A percentile compares a stretch with the other conserved stretches of the same genome.
Evolutionary conservation across 2,797 vertebrate genomes (phyloP).

Genomic region (Percopsis omiscomaycus): DNA sequence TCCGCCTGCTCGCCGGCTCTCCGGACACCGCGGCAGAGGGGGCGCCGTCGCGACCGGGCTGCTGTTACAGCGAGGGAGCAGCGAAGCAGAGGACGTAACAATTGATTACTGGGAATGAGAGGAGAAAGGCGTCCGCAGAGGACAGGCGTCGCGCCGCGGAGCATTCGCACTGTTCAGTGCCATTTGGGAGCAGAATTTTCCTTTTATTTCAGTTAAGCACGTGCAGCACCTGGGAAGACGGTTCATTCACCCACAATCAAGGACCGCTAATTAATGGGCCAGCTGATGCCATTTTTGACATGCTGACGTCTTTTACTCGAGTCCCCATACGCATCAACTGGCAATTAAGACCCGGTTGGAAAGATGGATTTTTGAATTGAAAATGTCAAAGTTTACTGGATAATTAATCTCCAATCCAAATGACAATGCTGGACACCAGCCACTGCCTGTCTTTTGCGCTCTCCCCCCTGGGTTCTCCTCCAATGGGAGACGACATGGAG

Average conservation of each 20-base stretch:
- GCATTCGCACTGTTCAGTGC: constrained; percentile 4
- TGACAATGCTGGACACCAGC: constrained; percentile 81
- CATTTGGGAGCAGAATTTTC: constrained; percentile 23
- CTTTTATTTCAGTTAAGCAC: constrained; percentile 11
- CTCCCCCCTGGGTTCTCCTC: constrained; percentile 71
- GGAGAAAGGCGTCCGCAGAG: constrained; percentile 24
- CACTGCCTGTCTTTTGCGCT: constrained; percentile 74
- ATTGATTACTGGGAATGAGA: constrained; percentile 6
- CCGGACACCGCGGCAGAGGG: background rate
- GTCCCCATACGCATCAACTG: background rate
- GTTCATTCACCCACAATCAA: constrained; percentile 27
- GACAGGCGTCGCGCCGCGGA: constrained; percentile 12
- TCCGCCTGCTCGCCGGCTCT: background rate
- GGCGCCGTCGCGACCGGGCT: constrained; percentile 60
- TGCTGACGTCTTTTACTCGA: constrained; percentile 19
- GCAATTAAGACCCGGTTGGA: constrained; percentile 32
- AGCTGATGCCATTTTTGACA: constrained; percentile 33
- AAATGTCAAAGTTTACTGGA: constrained; percentile 52
- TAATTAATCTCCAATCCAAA: constrained; percentile 45
- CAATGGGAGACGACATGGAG: constrained; percentile 69
- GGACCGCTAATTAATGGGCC: constrained; percentile 31
- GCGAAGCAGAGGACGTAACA: no score
- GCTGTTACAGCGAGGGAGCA: constrained; percentile 54
- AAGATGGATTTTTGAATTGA: constrained; percentile 16
- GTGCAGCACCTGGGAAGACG: constrained; percentile 26